These are phyloP conservation scores for Sinocyclocheilus rhinocerous DNA, from an alignment of 2,113 vertebrate species.

Conservation along the genomic window DNA sequence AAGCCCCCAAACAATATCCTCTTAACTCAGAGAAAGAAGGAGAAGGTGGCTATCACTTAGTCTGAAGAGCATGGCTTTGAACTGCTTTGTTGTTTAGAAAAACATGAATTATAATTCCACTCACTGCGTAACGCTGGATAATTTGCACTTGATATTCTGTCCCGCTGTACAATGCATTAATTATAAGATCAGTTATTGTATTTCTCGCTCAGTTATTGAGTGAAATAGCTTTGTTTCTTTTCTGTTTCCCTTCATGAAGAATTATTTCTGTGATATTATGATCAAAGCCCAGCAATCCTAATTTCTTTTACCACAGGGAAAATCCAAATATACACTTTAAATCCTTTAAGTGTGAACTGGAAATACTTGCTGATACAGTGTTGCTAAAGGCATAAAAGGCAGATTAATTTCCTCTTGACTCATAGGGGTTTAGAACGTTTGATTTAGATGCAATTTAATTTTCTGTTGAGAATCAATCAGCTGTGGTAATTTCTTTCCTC, in stretches of 20 bases:
- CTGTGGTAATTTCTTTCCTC: background rate
- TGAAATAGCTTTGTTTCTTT: conserved; percentile 18
- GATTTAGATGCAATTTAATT: conserved; percentile 17
- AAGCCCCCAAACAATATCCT: conserved; percentile 22
- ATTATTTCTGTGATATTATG: conserved; percentile 6
- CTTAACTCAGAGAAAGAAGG: conserved; percentile 25
- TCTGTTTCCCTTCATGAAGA: background rate
- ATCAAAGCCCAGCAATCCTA: conserved; percentile 4
- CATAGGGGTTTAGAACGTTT: conserved; percentile 16
- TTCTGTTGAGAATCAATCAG: conserved; percentile 24
- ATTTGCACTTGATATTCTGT: background rate
- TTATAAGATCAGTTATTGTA: conserved; percentile 31
- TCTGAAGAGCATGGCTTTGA: background rate
- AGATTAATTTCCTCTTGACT: conserved; percentile 28
- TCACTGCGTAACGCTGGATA: background rate
- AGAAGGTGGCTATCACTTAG: conserved; percentile 23
- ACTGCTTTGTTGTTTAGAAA: conserved; percentile 19
- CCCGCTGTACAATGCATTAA: conserved; percentile 11
- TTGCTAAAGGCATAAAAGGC: conserved; percentile 12
- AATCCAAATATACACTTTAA: background rate
- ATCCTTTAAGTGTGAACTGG: conserved; percentile 13
- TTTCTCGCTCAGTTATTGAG: conserved; percentile 12
- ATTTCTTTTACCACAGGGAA: conserved; percentile 19
- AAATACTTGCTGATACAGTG: conserved; percentile 12
- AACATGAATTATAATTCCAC: conserved; percentile 28